Evolutionary conservation across 2,797 vertebrate species (phyloP), one percentile per base, ranked within the genome.

Genomic region (Perodicticus potto): DNA sequence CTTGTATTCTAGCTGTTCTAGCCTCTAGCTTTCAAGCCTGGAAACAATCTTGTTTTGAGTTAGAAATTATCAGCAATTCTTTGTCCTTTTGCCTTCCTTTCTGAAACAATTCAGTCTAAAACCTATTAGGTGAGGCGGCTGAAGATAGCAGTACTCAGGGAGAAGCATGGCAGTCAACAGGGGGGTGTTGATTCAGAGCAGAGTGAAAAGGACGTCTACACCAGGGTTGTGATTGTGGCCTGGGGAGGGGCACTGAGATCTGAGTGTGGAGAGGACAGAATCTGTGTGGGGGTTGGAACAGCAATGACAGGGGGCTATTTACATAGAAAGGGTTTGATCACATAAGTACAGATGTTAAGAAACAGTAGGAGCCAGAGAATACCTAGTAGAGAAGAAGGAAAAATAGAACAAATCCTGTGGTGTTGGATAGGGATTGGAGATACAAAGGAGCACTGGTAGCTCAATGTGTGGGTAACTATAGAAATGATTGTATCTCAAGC

Each of bases 71-170:
- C 14, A 91, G 29, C 32, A 72, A 37, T 81, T 88, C 34, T 34
- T 72, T 13, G 59, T 45, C 45, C 32, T 20, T 63, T 53, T 49
- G n/a, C 43, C 11, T 70, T 77, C 40, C 27, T 49, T 87, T 80
- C 37, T 77, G 59, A 74, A 89, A 37, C 25, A 93, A 83, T 69
- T 95, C n/a, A 83, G 13, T 45, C 23, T 7, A 57, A 93, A 92
- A 72, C 29, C 25, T 23, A 76, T 29, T 59, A 25, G 19, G 34
- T 67, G 27, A 92, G 57, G 45, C 10, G 45, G 63, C 25, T 76
- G 37, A 81, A 29, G 49, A 25, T 72, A 27, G 59, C 43, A 59
- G 13, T 14, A 43, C 40, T 80, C 23, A 37, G 59, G 14, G 32
- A 76, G 73, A 34, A 73, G 37, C 43, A 16, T 7, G 3, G 16